These are phyloP conservation scores for Smutsia gigantea DNA, from an alignment of 2,797 vertebrate species.

Conservation along the genomic window DNA sequence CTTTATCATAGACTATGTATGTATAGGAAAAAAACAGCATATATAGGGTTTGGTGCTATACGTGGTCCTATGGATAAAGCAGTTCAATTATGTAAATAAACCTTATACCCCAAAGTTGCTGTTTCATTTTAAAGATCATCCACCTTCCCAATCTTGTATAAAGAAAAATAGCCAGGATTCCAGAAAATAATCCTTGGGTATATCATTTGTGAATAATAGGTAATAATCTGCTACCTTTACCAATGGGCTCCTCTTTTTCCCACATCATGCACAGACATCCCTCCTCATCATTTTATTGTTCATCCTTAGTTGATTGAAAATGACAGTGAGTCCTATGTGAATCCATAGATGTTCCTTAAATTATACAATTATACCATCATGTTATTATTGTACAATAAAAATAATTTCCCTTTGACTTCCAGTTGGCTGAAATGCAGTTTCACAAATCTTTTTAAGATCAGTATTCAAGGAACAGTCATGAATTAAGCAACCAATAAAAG, in stretches of 20 bases:
- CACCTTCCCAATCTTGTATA: background rate
- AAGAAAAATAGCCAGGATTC: background rate
- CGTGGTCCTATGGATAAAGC: too few relatives aligned
- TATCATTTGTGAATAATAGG: background rate
- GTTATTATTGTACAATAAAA: conserved; percentile 48
- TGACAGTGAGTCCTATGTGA: conserved; percentile 16
- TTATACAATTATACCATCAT: background rate
- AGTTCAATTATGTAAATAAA: background rate
- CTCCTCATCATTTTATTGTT: background rate
- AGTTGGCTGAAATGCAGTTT: conserved; percentile 16
- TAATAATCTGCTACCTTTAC: background rate
- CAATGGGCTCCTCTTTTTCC: background rate
- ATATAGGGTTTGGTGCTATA: background rate
- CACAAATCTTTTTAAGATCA: conserved; percentile 19
- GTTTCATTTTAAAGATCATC: background rate
- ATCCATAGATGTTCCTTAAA: conserved; percentile 27
- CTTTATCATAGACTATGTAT: background rate
- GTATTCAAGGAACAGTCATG: conserved; percentile 1
- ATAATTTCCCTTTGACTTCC: conserved; percentile 47
- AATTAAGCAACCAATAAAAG: background rate
- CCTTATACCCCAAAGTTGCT: background rate
- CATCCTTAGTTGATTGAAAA: conserved; percentile 46
- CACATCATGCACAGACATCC: background rate
- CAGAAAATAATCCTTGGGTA: background rate
- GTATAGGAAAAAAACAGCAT: background rate